These are phyloP conservation scores for Zaprionus davidi DNA, from an alignment of 1,140 invertebrate species.

Conservation along the genomic window DNA sequence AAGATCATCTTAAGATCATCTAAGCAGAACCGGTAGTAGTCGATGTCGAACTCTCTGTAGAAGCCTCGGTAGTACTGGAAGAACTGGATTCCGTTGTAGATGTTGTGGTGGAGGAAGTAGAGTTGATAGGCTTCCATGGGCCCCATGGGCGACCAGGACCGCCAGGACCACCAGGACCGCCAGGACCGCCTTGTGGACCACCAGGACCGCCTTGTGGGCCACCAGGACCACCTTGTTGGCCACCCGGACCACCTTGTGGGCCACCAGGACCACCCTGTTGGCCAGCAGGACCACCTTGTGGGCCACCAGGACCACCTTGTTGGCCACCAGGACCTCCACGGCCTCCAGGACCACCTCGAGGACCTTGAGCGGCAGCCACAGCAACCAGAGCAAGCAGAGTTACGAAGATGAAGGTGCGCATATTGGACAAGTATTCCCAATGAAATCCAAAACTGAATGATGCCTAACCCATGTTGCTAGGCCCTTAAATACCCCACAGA, in stretches of 20 bases:
- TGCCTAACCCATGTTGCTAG: neutral
- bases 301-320: no score
- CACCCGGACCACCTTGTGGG: neutral
- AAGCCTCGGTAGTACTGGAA: neutral
- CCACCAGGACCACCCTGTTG: no score
- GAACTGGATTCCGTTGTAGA: neutral
- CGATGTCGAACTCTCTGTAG: neutral
- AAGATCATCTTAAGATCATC: neutral
- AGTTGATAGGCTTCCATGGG: neutral
- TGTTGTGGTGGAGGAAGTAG: neutral
- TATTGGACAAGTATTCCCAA: neutral
- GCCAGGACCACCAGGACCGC: neutral
- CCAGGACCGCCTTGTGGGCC: neutral
- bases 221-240: neutral
- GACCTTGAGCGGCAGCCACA: slow-evolving; percentile 24
- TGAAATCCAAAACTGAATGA: slow-evolving; percentile 24
- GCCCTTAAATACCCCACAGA: neutral
- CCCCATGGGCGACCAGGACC: neutral
- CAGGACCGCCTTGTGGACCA: neutral
- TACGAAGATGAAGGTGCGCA: slow-evolving; percentile 13
- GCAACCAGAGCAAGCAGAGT: slow-evolving; percentile 21
- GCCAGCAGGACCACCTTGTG: no score
- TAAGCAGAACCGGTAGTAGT: neutral
- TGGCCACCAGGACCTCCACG: no score
- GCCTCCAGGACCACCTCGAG: neutral